Evolutionary conservation across 1,140 invertebrate genomes (phyloP), one percentile per base, ranked within the genome.

Genomic region (Mamestra configurata): DNA sequence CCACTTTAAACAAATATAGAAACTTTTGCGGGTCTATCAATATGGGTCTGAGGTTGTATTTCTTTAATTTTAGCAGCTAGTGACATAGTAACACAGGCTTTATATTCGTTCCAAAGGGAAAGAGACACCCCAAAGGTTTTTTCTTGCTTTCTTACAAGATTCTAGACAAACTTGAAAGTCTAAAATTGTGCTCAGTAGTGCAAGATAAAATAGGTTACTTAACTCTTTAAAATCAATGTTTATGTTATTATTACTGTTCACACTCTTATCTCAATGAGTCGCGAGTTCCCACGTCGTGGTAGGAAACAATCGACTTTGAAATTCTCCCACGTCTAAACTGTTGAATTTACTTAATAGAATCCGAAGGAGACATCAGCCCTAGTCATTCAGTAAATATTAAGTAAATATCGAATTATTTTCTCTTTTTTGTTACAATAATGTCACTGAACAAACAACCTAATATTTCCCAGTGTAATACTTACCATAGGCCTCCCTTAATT

Each of bases 321-420:
- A 46, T 68, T 68, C 40, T 68, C 64, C 40, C 64, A 68, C 64
- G 64, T 43, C 22, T 46, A 46, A 68, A 43, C 40, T 68, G 40
- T 68, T 68, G 5, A 20, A 40, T 24, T 66, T 68, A 68, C 40
- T 24, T 68, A 68, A 68, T 49, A 27, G 20, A 35, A 35, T 68
- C 15, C 40, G 20, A 43, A 68, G 22, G 40, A 22, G 7, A 40
- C 37, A 66, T 10, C 11, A 46, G 13, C 11, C 40, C 61, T 46
- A 43, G 22, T 40, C 18, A 68, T 49, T 64, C 18, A 20, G 18
- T 10, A 64, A 64, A 40, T 11, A 37, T n/a, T 24, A 13, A 24
- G 53, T 55, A 13, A 13, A n/a, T n/a, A 49, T n/a, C 15, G 6
- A n/a, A 49, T 49, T 49, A 3, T 31, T 31, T 31, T 31, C 27